Percentiles rank a stretch among this genome's conserved stretches.
Conservation (phyloP, 2,888 invertebrate species). For the Calameuta pallipes region DNA sequence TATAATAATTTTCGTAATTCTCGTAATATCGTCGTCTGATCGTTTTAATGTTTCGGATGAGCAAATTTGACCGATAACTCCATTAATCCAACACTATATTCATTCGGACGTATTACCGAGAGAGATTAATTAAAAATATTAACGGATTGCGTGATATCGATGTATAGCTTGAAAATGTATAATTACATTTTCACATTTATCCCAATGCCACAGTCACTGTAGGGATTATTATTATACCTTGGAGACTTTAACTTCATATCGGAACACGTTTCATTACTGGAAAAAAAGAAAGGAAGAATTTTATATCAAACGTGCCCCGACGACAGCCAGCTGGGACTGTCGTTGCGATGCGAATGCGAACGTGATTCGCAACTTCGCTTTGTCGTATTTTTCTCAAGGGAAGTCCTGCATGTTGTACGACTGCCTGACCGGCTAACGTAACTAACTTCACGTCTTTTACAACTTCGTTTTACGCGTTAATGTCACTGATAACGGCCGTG, state of each 20-base stretch:
- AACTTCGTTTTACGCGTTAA: background rate
- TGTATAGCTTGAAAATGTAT: background rate
- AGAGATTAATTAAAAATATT: background rate
- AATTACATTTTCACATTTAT: background rate
- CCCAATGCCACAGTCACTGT: background rate
- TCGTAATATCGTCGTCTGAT: too few species aligned
- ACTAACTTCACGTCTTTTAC: background rate
- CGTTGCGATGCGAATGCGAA: background rate
- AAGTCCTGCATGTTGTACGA: background rate
- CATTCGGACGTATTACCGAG: background rate
- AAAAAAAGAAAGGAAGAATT: background rate
- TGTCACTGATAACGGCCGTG: background rate
- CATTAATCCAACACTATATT: background rate
- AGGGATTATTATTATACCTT: background rate
- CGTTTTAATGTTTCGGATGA: background rate
- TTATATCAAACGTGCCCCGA: background rate
- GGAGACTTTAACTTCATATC: background rate
- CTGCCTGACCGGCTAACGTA: background rate
- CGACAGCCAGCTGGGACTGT: background rate
- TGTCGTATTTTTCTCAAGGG: background rate
- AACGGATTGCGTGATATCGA: background rate
- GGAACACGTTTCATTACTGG: background rate
- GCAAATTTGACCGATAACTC: background rate
- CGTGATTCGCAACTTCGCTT: background rate
- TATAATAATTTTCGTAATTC: too few species aligned